Evolutionary conservation across 2,888 invertebrate genomes (phyloP), one percentile per base, ranked within the genome.

Genomic region (Drosophila kambysellisi): DNA sequence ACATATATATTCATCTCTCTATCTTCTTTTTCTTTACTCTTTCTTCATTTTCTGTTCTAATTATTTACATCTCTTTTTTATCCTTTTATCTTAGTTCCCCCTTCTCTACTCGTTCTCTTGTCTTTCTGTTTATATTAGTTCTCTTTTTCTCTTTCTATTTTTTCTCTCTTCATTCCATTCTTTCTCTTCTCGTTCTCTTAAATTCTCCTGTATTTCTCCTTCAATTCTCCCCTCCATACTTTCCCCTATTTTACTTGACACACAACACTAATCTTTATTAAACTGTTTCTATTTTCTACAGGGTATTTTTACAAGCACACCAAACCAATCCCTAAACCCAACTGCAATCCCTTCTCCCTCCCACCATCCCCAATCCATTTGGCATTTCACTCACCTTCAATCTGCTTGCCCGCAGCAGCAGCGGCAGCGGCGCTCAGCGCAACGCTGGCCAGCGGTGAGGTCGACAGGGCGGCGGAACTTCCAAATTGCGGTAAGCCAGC

Each of bases 381-480:
- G 32, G 17, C 43, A 30, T 58, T 60, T 54, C n/a, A 91, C 91
- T 93, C 94, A 96, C 96, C 97, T 95, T 99, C 98, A 91, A 98
- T 96, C 94, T 99, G 98, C 94, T 98, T 98, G 81, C 97, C 97
- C 74, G 97, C 96, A 71, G 96, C 96, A 37, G 96, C 96, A 56
- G 96, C 96, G 60, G 96, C 96, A 66, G 97, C 95, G 70, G 96
- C 95, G 61, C 96, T 95, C 82, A 96, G 95, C 87, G 96, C 96
- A 72, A 95, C 95, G 89, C 95, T 92, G 91, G 93, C 95, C 89
- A 95, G 93, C 74, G 95, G 95, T 79, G 93, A 93, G 78, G 95
- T 94, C 81, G 95, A 95, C 61, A 96, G 95, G 54, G 90, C 86
- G 73, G 95, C 93, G 67, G 91, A 85, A 79, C 94, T 94, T 76